Evolutionary conservation across 2,113 vertebrate species (phyloP).

Genomic region (Epinephelus lanceolatus): DNA sequence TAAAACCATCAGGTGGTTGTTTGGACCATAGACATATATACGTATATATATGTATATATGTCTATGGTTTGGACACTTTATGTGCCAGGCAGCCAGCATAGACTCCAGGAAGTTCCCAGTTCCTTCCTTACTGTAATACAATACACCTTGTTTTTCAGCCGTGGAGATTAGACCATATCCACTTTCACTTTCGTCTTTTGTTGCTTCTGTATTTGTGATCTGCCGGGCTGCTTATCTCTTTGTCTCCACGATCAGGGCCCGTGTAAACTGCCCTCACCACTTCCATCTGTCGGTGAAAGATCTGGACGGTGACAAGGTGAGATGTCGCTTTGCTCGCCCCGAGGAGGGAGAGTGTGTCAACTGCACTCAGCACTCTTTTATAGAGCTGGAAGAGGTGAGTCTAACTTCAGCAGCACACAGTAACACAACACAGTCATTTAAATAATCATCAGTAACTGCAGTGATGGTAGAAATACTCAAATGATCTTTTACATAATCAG

Average conservation of each 20-base stretch:
- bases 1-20: too few species aligned
- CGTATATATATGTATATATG: too few species aligned
- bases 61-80: too few species aligned
- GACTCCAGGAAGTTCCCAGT: too few species aligned
- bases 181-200: not conserved
- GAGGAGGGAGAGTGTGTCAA: conserved; percentile 63
- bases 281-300: conserved; percentile 75
- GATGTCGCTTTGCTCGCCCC: conserved; percentile 70
- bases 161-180: not conserved
- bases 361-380: conserved; percentile 67
- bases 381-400: conserved; percentile 77
- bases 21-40: too few species aligned
- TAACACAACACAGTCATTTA: not conserved
- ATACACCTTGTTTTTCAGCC: not conserved
- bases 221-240: not conserved
- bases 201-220: not conserved
- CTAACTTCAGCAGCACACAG: not conserved
- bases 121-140: not conserved
- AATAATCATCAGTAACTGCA: not conserved
- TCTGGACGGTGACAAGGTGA: conserved; percentile 77
- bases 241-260: conserved; percentile 60
- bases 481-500: not conserved
- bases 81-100: too few species aligned
- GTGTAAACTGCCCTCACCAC: conserved; percentile 64
- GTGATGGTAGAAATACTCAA: not conserved